Conservation (phyloP, 2,113 vertebrate species). For the Chauna torquata region DNA sequence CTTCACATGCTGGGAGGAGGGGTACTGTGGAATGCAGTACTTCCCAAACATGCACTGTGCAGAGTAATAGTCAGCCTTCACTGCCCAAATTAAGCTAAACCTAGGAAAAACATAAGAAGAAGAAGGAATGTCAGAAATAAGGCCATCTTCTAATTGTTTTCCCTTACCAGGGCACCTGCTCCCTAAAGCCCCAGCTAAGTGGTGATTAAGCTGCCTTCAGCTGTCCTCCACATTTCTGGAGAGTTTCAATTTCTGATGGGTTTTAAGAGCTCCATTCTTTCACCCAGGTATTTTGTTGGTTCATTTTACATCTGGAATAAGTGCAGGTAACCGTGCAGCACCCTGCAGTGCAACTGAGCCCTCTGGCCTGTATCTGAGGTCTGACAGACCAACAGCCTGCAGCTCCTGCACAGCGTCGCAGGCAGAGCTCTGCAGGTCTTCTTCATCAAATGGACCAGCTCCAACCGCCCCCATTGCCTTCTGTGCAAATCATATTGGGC, state of each 20-base stretch:
- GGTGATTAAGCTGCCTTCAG: not conserved
- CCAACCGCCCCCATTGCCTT: fast-evolving
- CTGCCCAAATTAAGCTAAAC: not conserved
- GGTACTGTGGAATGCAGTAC: not conserved
- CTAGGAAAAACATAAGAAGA: not conserved
- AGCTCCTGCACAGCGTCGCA: fast-evolving
- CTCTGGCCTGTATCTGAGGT: not conserved
- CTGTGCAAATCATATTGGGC: not conserved
- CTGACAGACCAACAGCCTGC: not conserved
- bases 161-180: not conserved
- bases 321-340: fast-evolving
- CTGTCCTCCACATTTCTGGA: not conserved
- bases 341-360: not conserved
- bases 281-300: not conserved
- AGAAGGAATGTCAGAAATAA: not conserved
- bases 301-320: not conserved
- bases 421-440: not conserved
- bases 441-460: not conserved
- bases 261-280: not conserved
- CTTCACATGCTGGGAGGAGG: not conserved
- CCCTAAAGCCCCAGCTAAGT: not conserved
- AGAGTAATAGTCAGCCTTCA: not conserved
- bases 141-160: not conserved
- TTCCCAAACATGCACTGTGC: not conserved
- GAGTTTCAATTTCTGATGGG: not conserved